Percentiles rank a stretch among this genome's conserved stretches.
phyloP scores from a whole-genome alignment of 2,888 invertebrate species.

The Cosmopolites sordidus region DNA sequence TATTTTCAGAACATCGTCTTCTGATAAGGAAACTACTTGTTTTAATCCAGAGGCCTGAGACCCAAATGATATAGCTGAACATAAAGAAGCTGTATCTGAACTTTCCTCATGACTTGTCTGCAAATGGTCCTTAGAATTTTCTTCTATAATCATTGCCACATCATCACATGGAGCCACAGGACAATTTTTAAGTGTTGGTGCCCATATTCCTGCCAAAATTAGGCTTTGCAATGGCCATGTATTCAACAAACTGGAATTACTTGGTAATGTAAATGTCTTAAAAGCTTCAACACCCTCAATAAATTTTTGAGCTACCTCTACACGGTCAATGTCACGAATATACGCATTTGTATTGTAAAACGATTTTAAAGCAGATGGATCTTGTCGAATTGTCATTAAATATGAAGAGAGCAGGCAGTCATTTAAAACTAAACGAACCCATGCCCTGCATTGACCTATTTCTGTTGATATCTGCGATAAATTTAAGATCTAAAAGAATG shows the following conservation, averaged over 20 bases:
- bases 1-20: constrained; percentile 69
- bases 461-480: constrained; percentile 81
- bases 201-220: constrained; percentile 80
- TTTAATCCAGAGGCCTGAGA: constrained; percentile 51
- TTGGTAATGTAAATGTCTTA: constrained; percentile 69
- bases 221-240: constrained; percentile 83
- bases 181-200: constrained; percentile 71
- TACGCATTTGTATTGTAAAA: constrained; percentile 81
- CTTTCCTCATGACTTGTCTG: constrained; percentile 31
- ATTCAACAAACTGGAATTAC: constrained; percentile 83
- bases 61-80: constrained; percentile 46
- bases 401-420: constrained; percentile 86
- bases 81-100: constrained; percentile 44
- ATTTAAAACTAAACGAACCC: constrained; percentile 85
- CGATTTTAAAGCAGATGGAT: constrained; percentile 70
- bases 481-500: constrained; percentile 57
- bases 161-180: constrained; percentile 73
- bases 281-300: constrained; percentile 73
- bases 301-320: constrained; percentile 72
- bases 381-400: constrained; percentile 72
- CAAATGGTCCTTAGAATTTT: constrained; percentile 28
- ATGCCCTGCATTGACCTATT: constrained; percentile 86
- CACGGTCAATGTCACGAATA: constrained; percentile 74
- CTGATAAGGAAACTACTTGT: constrained; percentile 55
- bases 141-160: constrained; percentile 58